Base-by-base conservation (phyloP, 64 coral and sea anemone genomes). In the Pocillopora damicornis region DNA sequence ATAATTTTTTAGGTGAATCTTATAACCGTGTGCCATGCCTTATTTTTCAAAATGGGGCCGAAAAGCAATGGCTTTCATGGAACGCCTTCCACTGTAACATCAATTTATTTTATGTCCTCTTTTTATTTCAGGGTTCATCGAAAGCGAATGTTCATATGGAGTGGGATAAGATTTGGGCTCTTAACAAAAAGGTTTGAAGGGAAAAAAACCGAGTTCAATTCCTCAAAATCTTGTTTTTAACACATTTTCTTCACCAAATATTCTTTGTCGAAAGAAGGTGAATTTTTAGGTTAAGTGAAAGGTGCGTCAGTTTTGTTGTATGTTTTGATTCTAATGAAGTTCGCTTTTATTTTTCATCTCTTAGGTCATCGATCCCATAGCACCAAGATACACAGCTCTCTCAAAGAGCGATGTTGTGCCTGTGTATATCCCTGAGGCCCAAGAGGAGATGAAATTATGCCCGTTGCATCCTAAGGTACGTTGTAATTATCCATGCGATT, bases 81-180 rank as follows among this genome's bases (percentile, higher is more conserved):
- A 51, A 7, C 0, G 42, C 42, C 42, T 51, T 2, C 0, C 7
- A 51, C 42, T 0, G 42, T 51, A 51, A 51, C 42, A 51, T 51
- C 42, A 7, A 51, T 7, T 7, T 4, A 51, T 51, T 51, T 51
- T 51, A 51, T 51, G 1, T 51, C 42, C 42, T 4, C 75, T 76
- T 79, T 14, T 89, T 11, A 26, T 58, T 72, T 60, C 59, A 95
- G 87, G 97, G 97, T 58, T 94, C 93, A 62, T 99, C 97, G 13
- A 99, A 94, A 85, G 91, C 97, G 18, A 99, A 94, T 93, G 97
- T 99, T 17, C 97, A 99, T 56, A 99, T 99, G 97, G 97, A 99
- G 76, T 99, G 97, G 97, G 97, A 99, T 81, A 99, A 99, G 71
- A 99, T 99, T 15, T 99, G 97, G 97, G 87, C 97, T 11, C 92